phyloP scores from a whole-genome alignment of 1,140 invertebrate genomes.

The Drosophila pruinosa region DNA sequence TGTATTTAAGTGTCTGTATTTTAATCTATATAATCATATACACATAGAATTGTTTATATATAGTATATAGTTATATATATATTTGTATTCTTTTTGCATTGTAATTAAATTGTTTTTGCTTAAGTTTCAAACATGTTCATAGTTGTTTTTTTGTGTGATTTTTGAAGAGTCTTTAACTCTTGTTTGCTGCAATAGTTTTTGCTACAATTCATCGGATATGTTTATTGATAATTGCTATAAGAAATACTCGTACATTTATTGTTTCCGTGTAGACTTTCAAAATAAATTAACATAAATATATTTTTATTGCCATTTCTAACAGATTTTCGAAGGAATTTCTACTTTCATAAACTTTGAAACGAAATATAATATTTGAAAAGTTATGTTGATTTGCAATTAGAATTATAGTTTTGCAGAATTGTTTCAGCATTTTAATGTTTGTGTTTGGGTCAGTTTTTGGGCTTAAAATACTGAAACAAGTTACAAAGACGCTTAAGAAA shows the following conservation, averaged over 20 bases:
- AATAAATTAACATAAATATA: not conserved
- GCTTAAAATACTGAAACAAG: conserved; percentile 75
- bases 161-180: conserved; percentile 76
- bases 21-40: conserved; percentile 58
- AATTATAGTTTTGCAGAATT: conserved; percentile 51
- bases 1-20: conserved; percentile 70
- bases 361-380: not conserved
- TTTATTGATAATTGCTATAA: conserved; percentile 38
- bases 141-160: conserved; percentile 68
- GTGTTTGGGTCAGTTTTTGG: conserved; percentile 75
- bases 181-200: conserved; percentile 63
- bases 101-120: conserved; percentile 29
- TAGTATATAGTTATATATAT: conserved; percentile 19
- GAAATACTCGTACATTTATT: conserved; percentile 14
- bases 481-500: conserved; percentile 35
- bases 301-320: not conserved
- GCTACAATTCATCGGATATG: conserved; percentile 46
- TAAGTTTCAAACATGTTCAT: conserved; percentile 20
- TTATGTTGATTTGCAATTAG: conserved; percentile 1
- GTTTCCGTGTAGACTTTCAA: not conserved
- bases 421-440: conserved; percentile 71
- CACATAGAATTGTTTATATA: conserved; percentile 56
- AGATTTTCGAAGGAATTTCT: no score
- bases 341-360: no score
- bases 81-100: conserved; percentile 24